Percentiles rank a stretch among this genome's conserved stretches.
Evolutionary conservation across 2,113 vertebrate genomes (phyloP).

Genomic region (Malaclemys terrapin): DNA sequence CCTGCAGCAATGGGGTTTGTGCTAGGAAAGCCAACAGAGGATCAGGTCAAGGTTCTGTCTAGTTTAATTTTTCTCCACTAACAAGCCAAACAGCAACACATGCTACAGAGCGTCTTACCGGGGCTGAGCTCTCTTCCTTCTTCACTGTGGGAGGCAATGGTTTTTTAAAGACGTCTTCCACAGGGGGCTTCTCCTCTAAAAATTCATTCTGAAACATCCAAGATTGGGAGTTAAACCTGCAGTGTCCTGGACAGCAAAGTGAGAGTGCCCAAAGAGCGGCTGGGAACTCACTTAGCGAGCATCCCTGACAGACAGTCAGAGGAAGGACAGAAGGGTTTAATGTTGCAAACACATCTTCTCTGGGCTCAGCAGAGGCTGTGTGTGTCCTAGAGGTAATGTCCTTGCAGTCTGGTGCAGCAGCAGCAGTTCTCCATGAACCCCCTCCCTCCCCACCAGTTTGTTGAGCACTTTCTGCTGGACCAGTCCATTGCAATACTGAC

Average conservation of each 20-base stretch:
- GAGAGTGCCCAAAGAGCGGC: accelerated
- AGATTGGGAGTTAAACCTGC: neutral
- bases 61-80: neutral
- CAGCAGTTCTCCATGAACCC: neutral
- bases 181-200: slow-evolving; percentile 73
- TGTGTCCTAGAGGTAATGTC: neutral
- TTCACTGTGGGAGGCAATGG: slow-evolving; percentile 91
- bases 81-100: neutral
- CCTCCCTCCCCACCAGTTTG: neutral
- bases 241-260: accelerated
- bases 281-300: neutral
- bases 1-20: neutral
- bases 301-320: neutral
- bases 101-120: slow-evolving; percentile 69
- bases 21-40: neutral
- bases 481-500: neutral
- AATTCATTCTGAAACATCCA: slow-evolving; percentile 76
- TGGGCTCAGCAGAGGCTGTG: no score
- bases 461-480: neutral
- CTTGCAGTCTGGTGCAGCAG: neutral
- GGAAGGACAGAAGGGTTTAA: neutral
- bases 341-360: neutral
- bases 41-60: neutral
- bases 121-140: slow-evolving; percentile 86
- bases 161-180: slow-evolving; percentile 96